Evolutionary conservation across 2,797 vertebrate species (phyloP).

Genomic region (Spinibarbus caldwelli): DNA sequence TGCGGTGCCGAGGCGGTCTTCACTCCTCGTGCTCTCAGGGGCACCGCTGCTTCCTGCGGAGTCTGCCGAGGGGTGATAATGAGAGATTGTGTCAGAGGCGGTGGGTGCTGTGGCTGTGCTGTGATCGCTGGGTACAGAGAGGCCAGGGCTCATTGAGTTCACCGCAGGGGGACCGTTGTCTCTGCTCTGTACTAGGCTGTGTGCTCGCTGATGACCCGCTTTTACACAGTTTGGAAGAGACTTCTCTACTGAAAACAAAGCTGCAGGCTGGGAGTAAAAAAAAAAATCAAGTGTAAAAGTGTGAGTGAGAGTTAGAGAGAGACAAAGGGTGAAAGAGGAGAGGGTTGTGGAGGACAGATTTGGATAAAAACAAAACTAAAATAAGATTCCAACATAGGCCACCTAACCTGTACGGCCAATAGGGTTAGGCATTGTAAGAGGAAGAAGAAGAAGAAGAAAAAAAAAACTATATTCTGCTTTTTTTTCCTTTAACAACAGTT

Average conservation of each 20-base stretch:
- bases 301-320: neutral
- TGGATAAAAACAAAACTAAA: neutral
- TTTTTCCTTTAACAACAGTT: neutral
- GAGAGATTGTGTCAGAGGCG: conserved; percentile 48
- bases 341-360: neutral
- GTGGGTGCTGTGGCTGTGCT: conserved; percentile 17
- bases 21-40: conserved; percentile 18
- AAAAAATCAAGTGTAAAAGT: neutral
- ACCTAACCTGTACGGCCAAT: neutral
- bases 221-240: conserved; percentile 5
- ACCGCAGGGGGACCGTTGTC: conserved; percentile 30
- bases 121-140: conserved; percentile 46
- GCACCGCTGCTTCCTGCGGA: conserved; percentile 30
- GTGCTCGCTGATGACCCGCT: conserved; percentile 22
- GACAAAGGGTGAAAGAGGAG: neutral
- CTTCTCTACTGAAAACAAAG: conserved; percentile 34
- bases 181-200: conserved; percentile 11
- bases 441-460: neutral
- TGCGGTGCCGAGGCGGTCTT: conserved; percentile 19
- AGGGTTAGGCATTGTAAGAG: neutral
- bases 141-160: conserved; percentile 53
- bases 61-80: conserved; percentile 54
- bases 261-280: conserved; percentile 2
- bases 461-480: neutral
- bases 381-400: neutral